phyloP scores from a whole-genome alignment of 1,140 invertebrate genomes.

The Coenobita brevimanus region DNA sequence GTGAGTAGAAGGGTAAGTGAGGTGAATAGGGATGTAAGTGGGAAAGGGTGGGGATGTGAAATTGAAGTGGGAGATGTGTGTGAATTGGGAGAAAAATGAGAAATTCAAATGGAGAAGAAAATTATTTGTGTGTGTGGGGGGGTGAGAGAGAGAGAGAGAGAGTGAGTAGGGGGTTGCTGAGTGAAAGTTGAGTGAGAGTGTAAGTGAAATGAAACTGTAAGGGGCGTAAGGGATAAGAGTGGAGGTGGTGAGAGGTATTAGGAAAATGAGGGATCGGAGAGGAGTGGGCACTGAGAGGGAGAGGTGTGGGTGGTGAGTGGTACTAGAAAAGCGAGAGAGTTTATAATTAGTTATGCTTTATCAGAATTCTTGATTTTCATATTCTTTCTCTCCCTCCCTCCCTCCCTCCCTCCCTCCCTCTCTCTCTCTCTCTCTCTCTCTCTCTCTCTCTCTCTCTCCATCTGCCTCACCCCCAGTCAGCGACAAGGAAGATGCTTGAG shows the following conservation, averaged over 20 bases:
- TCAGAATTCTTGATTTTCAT: neutral
- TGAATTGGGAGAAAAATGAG: neutral
- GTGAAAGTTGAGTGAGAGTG: neutral
- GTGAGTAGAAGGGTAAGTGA: neutral
- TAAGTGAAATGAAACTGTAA: neutral
- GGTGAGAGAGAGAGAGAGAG: neutral
- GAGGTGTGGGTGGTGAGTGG: neutral
- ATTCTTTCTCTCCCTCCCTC: neutral
- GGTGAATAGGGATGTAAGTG: neutral
- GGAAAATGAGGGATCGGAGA: too few relatives aligned
- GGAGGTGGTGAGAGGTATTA: neutral
- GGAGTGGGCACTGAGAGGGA: neutral
- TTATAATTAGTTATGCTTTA: neutral
- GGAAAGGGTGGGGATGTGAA: neutral
- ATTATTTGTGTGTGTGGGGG: neutral
- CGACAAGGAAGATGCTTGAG: constrained; percentile 44
- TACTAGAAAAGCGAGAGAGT: neutral
- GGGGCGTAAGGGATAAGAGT: neutral
- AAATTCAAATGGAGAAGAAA: neutral
- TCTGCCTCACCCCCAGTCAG: constrained; percentile 2
- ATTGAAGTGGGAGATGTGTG: neutral
- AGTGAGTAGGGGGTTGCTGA: neutral
- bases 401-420: neutral
- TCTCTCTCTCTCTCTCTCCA: neutral
- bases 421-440: neutral